These are phyloP conservation scores for Tadarida brasiliensis DNA, from an alignment of 2,797 vertebrate species.

Conservation along the genomic window DNA sequence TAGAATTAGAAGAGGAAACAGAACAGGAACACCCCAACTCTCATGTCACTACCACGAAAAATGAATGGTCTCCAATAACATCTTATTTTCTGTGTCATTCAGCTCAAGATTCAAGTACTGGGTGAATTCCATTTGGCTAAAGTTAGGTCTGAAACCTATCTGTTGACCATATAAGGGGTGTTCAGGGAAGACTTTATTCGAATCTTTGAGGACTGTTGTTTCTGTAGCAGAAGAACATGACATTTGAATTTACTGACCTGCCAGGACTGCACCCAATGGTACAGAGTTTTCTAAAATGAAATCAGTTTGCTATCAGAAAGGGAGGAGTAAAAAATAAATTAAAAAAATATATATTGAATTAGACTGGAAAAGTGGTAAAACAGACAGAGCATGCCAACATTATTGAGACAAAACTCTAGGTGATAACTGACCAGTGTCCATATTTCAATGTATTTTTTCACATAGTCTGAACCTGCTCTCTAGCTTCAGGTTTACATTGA, in stretches of 20 bases:
- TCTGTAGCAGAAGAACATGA: neutral
- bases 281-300: conserved; percentile 15
- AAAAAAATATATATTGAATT: neutral
- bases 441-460: conserved; percentile 10
- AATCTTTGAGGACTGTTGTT: neutral
- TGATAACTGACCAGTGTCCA: neutral
- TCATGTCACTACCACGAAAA: neutral
- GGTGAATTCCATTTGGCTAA: conserved; percentile 1
- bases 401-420: neutral
- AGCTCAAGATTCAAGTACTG: neutral
- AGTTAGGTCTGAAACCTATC: neutral
- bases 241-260: neutral
- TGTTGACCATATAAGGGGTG: neutral
- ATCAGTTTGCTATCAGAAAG: neutral
- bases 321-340: neutral
- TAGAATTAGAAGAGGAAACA: neutral
- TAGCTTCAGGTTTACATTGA: neutral
- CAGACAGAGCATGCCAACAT: neutral
- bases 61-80: neutral
- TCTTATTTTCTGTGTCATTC: conserved; percentile 18
- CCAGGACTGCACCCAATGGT: neutral
- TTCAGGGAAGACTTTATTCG: neutral
- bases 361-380: neutral
- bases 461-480: neutral
- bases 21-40: neutral